Base-by-base conservation (phyloP, 2,888 invertebrate genomes). In the Eugnorisma glareosa region DNA sequence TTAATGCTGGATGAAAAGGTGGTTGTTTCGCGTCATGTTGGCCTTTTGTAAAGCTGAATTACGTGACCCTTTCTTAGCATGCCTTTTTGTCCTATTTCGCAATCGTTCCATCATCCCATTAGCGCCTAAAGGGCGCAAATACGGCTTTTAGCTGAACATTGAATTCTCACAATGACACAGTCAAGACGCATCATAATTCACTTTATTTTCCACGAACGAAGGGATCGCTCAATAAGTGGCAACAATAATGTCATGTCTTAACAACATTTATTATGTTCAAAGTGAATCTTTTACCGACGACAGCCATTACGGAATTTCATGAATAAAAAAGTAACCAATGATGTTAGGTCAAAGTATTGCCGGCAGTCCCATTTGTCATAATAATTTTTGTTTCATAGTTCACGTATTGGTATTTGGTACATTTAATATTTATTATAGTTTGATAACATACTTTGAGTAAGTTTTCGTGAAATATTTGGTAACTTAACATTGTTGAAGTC, bases 241-340 rank as follows among this genome's bases (percentile, higher is more conserved):
- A 45, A 74, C 77, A 75, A 73, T 57, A 80, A 77, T 75, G 73
- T 66, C 78, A 76, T 82, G 79, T 69, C 69, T 43, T 63, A 61
- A 63, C 67, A 40, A 61, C 68, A 73, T 83, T 73, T 79, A 85
- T 80, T 76, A 85, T 10, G 66, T 73, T 83, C 43, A 77, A 77
- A 83, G 73, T 83, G 77, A 83, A 72, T 72, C 28, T 69, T 83
- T 81, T 37, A 69, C 48, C 11, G 69, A 59, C 28, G 73, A 83
- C 75, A 79, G 40, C 67, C n/a, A 43, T 77, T 68, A 75, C 70
- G 24, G 43, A 70, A 69, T 40, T 71, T 73, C 61, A 69, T 79
- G 75, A 83, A 83, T 81, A 77, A 75, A 77, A 75, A 74, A 73
- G 48, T 71, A 80, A 71, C 73, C 59, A 61, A 59, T 37, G 63